A percentile compares a stretch with the other conserved stretches of the same genome.
Conservation (phyloP, 2,888 invertebrate species). For the Miltochrista miniata region DNA sequence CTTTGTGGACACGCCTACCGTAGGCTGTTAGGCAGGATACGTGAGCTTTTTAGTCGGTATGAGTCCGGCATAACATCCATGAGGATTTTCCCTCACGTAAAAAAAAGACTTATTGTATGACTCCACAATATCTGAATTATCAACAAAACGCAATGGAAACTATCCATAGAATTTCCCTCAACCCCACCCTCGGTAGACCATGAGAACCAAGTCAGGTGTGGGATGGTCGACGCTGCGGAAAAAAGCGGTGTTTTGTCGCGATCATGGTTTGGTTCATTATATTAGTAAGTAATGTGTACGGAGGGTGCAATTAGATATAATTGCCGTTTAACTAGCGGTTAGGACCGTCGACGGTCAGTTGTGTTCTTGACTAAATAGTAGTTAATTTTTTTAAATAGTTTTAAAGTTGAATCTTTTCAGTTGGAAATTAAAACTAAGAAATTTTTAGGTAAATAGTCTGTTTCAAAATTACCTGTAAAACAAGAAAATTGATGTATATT, state of each 20-base stretch:
- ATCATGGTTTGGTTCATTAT: constrained; percentile 74
- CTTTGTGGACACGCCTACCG: no score
- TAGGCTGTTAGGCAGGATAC: no score
- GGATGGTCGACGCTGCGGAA: constrained; percentile 23
- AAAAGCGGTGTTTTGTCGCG: constrained; percentile 69
- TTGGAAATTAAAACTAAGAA: no score
- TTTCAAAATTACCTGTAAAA: no score
- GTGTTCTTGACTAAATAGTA: constrained; percentile 9
- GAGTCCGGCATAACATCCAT: no score
- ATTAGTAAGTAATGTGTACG: constrained; percentile 58
- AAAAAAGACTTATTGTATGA: no score
- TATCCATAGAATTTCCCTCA: constrained; percentile 18
- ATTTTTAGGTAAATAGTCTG: no score
- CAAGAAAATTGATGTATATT: no score
- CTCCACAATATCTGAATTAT: background rate
- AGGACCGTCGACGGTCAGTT: constrained; percentile 17
- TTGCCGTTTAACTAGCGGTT: constrained; percentile 47
- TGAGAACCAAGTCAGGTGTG: constrained; percentile 64
- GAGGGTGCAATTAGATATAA: constrained; percentile 49
- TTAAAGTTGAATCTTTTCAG: background rate
- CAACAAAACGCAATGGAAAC: constrained; percentile 35
- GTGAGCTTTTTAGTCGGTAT: no score
- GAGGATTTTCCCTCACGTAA: no score
- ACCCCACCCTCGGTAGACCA: constrained; percentile 27
- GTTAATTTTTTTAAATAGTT: constrained; percentile 13